phyloP scores from a whole-genome alignment of 2,888 invertebrate species.

The Lobophora halterata region DNA sequence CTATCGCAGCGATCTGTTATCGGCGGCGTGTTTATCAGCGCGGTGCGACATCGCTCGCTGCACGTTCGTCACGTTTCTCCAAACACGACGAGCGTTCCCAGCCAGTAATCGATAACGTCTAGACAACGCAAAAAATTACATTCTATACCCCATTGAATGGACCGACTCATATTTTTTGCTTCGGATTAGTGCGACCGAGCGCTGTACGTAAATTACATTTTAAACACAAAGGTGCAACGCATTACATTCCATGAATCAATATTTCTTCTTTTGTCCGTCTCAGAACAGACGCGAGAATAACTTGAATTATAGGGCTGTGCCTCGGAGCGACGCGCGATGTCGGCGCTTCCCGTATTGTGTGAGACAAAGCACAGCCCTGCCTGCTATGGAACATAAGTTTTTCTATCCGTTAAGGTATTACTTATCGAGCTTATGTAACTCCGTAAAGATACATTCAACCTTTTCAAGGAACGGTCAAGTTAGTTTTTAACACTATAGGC shows the following conservation, averaged over 20 bases:
- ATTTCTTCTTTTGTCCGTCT: constrained; percentile 36
- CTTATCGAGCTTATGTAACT: no score
- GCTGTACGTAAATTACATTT: constrained; percentile 24
- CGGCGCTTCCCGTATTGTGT: no score
- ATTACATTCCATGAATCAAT: constrained; percentile 34
- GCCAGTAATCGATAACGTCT: constrained; percentile 28
- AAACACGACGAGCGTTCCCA: constrained; percentile 21
- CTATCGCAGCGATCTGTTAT: constrained; percentile 8
- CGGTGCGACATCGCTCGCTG: constrained; percentile 8
- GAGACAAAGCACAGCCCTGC: no score
- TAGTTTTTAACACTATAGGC: no score
- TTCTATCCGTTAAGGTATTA: no score
- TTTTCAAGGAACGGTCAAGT: no score
- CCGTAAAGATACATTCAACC: no score
- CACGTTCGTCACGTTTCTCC: constrained; percentile 25
- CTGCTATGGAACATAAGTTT: no score
- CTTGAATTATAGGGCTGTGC: constrained; percentile 22
- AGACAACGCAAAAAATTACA: constrained; percentile 18
- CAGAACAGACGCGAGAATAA: constrained; percentile 23
- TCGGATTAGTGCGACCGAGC: constrained; percentile 21
- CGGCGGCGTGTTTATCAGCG: constrained; percentile 7
- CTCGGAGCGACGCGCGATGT: no score
- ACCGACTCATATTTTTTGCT: constrained; percentile 9
- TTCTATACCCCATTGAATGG: not conserved
- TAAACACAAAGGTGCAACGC: constrained; percentile 17